phyloP scores from a whole-genome alignment of 2,797 vertebrate genomes.

The Micropoecilia bifurca region DNA sequence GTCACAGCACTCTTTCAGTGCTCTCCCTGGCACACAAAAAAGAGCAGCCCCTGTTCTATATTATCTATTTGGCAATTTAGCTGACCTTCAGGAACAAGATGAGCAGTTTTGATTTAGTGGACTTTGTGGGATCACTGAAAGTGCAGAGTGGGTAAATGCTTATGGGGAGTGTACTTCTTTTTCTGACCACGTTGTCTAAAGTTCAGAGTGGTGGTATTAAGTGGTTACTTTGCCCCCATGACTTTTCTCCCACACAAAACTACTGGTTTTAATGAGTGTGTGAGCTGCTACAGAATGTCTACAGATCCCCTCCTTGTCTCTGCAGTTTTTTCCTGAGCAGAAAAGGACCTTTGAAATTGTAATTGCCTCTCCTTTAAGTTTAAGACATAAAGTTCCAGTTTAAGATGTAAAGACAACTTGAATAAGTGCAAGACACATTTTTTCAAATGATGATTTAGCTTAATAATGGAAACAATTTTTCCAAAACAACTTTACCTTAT shows the following conservation, averaged over 20 bases:
- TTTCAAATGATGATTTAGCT: not conserved
- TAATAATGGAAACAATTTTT: not conserved
- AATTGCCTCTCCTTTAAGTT: not conserved
- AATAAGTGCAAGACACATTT: not conserved
- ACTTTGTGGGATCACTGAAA: slow-evolving; percentile 25
- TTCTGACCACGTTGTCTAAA: slow-evolving; percentile 34
- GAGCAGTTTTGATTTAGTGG: slow-evolving; percentile 39
- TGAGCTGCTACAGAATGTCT: not conserved
- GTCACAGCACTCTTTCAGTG: slow-evolving; percentile 46
- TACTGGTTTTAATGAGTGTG: slow-evolving; percentile 9
- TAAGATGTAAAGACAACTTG: not conserved
- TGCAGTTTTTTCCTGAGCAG: not conserved
- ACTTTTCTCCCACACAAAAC: not conserved
- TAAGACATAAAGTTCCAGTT: not conserved
- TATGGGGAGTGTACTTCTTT: slow-evolving; percentile 13
- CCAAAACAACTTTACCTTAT: not conserved
- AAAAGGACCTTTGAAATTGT: not conserved
- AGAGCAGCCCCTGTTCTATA: slow-evolving; percentile 44
- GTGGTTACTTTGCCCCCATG: slow-evolving; percentile 43
- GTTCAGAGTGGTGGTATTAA: slow-evolving; percentile 13
- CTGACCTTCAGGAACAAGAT: slow-evolving; percentile 57
- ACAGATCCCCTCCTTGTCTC: not conserved
- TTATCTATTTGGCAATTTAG: slow-evolving; percentile 54
- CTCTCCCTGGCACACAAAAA: slow-evolving; percentile 52
- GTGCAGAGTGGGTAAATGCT: slow-evolving; percentile 28